These are phyloP conservation scores for Zaprionus vittiger DNA, from an alignment of 1,140 invertebrate species.

Conservation along the genomic window DNA sequence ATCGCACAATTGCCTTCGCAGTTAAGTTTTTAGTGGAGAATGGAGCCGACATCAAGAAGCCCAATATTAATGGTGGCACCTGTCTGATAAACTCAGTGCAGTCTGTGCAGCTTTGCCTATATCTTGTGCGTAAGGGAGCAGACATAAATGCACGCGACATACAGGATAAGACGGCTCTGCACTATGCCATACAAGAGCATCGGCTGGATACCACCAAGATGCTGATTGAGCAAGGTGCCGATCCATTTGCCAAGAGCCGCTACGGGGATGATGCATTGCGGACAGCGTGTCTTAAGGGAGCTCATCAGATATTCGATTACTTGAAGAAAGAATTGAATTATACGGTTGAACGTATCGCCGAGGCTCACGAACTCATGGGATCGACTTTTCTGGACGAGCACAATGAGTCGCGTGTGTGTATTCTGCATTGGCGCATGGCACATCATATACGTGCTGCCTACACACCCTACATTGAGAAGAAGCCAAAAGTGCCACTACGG, in stretches of 20 bases:
- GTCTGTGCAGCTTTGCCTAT: slow-evolving; percentile 92
- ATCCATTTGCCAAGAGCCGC: slow-evolving; percentile 90
- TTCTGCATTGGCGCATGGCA: slow-evolving; percentile 89
- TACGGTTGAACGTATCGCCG: slow-evolving; percentile 88
- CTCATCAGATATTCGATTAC: slow-evolving; percentile 92
- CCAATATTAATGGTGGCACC: slow-evolving; percentile 96
- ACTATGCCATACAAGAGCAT: slow-evolving; percentile 97
- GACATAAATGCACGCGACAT: slow-evolving; percentile 95
- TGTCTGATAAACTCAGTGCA: slow-evolving; percentile 97
- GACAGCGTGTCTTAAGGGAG: slow-evolving; percentile 95
- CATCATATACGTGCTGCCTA: slow-evolving; percentile 85
- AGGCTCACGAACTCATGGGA: slow-evolving; percentile 91
- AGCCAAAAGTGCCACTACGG: slow-evolving; percentile 86
- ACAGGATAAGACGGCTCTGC: slow-evolving; percentile 95
- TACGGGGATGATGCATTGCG: slow-evolving; percentile 96
- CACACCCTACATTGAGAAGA: slow-evolving; percentile 85
- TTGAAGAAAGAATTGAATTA: slow-evolving; percentile 88
- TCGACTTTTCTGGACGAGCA: slow-evolving; percentile 93
- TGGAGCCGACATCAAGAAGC: slow-evolving; percentile 93
- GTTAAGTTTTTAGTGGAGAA: slow-evolving; percentile 91
- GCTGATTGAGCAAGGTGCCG: slow-evolving; percentile 91
- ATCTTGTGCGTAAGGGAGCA: slow-evolving; percentile 91
- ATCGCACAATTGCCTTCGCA: slow-evolving; percentile 68
- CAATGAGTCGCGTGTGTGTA: slow-evolving; percentile 88
- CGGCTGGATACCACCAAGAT: slow-evolving; percentile 93